A percentile compares a stretch with the other conserved stretches of the same genome.
Conservation (phyloP, 37 sponge, comb jelly and placozoan species). For the Ianthella basta region DNA sequence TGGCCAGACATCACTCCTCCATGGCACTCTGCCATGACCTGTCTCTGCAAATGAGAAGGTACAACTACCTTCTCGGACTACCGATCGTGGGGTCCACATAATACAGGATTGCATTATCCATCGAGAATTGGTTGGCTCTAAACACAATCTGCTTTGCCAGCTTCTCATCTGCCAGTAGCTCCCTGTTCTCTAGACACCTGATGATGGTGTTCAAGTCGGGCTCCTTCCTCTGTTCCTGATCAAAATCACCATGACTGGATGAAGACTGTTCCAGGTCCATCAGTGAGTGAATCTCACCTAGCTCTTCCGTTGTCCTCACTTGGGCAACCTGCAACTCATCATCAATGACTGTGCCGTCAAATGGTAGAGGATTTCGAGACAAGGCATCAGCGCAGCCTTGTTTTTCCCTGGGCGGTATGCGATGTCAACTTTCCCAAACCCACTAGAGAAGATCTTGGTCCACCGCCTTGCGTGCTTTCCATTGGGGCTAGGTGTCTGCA, state of each 20-base stretch:
- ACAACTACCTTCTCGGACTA: conserved; percentile 43
- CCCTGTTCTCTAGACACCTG: conserved; percentile 19
- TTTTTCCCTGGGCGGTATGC: conserved; percentile 28
- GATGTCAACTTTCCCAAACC: conserved; percentile 10
- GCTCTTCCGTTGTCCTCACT: not conserved
- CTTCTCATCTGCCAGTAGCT: conserved; percentile 36
- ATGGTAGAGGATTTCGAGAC: no score
- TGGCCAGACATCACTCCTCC: conserved; percentile 46
- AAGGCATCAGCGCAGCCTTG: no score
- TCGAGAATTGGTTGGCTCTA: not conserved
- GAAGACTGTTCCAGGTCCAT: not conserved
- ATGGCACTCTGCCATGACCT: conserved; percentile 47
- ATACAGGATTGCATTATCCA: conserved; percentile 46
- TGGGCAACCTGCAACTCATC: conserved; percentile 47
- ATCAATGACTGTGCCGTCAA: no score
- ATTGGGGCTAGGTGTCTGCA: conserved; percentile 39
- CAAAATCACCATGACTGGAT: not conserved
- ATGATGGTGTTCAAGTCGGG: conserved; percentile 27
- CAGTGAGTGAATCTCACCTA: not conserved
- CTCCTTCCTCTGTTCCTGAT: conserved; percentile 54
- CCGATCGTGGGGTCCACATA: conserved; percentile 39
- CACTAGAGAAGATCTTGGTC: conserved; percentile 33
- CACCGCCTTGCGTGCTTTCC: conserved; percentile 45
- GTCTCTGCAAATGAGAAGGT: conserved; percentile 38
- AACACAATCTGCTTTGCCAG: conserved; percentile 12